A percentile compares a stretch with the other conserved stretches of the same genome.
Evolutionary conservation across 2,888 invertebrate genomes (phyloP).

Genomic region (Spialia ferax): DNA sequence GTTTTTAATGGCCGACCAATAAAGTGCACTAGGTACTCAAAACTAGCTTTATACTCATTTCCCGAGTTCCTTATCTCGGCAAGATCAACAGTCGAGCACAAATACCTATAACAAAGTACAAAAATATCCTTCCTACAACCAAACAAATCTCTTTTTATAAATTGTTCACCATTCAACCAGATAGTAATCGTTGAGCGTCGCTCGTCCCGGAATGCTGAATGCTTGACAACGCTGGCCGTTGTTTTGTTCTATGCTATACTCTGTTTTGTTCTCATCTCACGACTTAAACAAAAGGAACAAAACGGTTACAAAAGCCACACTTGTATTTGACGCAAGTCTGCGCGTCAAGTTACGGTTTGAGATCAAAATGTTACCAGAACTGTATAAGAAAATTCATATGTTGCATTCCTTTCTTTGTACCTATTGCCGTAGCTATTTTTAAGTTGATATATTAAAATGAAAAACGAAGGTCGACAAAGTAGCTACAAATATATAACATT

Average conservation of each 20-base stretch:
- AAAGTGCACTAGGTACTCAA: too few species aligned
- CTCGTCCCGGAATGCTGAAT: constrained; percentile 26
- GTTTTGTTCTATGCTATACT: constrained; percentile 9
- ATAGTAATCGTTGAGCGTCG: constrained; percentile 24
- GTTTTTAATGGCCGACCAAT: too few species aligned
- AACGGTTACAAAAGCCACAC: constrained; percentile 32
- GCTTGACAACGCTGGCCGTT: constrained; percentile 29
- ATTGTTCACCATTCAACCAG: constrained; percentile 19
- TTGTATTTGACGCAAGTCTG: constrained; percentile 31
- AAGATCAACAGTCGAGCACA: too few species aligned
- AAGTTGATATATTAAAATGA: too few species aligned
- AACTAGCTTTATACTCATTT: too few species aligned
- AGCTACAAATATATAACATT: too few species aligned
- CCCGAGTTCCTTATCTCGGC: too few species aligned
- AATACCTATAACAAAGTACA: neutral
- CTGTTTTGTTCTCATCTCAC: constrained; percentile 35
- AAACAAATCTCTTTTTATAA: neutral
- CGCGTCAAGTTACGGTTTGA: constrained; percentile 14
- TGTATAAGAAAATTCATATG: neutral
- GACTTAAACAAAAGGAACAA: constrained; percentile 30
- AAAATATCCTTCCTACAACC: neutral
- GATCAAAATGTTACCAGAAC: constrained; percentile 16
- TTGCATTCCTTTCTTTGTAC: too few species aligned
- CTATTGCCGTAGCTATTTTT: too few species aligned
- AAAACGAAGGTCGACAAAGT: too few species aligned